Percentiles rank a stretch among this genome's conserved stretches.
Evolutionary conservation across 2,797 vertebrate species (phyloP).

Genomic region (Neosilurus mollespiculum): DNA sequence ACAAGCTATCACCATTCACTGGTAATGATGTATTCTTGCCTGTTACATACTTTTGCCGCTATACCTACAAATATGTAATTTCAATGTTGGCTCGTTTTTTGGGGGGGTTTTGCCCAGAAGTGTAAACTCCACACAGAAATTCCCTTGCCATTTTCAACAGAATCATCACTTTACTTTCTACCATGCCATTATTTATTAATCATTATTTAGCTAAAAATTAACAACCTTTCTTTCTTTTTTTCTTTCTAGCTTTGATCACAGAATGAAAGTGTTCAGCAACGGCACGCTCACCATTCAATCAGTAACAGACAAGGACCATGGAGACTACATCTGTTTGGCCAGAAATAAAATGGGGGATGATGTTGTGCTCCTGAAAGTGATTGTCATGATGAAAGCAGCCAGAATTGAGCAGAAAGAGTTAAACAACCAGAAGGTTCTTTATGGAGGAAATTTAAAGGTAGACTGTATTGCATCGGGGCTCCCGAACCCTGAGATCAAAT

Average conservation of each 20-base stretch:
- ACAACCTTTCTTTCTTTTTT: slow-evolving; percentile 2
- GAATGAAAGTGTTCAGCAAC: slow-evolving; percentile 83
- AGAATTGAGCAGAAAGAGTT: slow-evolving; percentile 83
- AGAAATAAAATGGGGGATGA: slow-evolving; percentile 89
- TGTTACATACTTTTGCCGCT: no score
- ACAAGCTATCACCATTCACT: no score
- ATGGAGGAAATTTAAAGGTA: slow-evolving; percentile 86
- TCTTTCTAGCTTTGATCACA: slow-evolving; percentile 76
- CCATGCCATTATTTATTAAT: not conserved
- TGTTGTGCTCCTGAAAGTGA: slow-evolving; percentile 81
- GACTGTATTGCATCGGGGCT: slow-evolving; percentile 90
- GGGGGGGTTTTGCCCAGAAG: no score
- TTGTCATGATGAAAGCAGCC: slow-evolving; percentile 83
- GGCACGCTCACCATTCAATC: slow-evolving; percentile 81
- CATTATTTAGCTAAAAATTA: not conserved
- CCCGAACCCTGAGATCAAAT: slow-evolving; percentile 88
- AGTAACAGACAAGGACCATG: slow-evolving; percentile 85
- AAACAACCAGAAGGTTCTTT: slow-evolving; percentile 77
- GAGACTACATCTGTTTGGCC: slow-evolving; percentile 91
- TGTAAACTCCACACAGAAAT: no score
- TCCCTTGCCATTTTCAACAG: no score
- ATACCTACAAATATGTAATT: no score
- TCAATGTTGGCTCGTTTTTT: no score
- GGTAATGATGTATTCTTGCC: no score
- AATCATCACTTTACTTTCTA: not conserved